Percentiles rank a stretch among this genome's conserved stretches.
Conservation (phyloP, 1,140 invertebrate genomes). For the Drosophila suzukii region DNA sequence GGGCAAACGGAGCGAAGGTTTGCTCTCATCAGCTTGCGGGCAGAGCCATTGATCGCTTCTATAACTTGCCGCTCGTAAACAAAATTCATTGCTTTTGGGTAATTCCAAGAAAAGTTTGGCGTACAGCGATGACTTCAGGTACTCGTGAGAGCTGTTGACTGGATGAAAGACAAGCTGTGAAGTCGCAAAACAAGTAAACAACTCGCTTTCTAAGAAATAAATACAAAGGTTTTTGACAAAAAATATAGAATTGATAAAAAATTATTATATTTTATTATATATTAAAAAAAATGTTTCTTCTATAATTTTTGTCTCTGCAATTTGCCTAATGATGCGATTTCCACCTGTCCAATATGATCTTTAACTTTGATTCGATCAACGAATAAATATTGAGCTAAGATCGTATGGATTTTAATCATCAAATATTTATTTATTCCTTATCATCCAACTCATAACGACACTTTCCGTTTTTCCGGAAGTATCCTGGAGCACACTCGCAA, state of each 20-base stretch:
- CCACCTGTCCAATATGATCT: too few relatives aligned
- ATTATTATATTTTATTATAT: too few relatives aligned
- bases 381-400: too few relatives aligned
- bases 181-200: neutral
- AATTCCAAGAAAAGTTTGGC: slow-evolving; percentile 35
- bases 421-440: neutral
- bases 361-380: too few relatives aligned
- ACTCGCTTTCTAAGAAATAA: neutral
- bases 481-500: slow-evolving; percentile 85
- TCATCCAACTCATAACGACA: neutral
- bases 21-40: slow-evolving; percentile 27
- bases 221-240: neutral
- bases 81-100: slow-evolving; percentile 22
- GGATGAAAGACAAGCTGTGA: neutral
- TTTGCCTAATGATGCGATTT: too few relatives aligned
- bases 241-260: neutral
- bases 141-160: neutral
- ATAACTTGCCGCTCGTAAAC: slow-evolving; percentile 22
- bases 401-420: too few relatives aligned
- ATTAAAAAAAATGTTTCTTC: too few relatives aligned
- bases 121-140: slow-evolving; percentile 21
- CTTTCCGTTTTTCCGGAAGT: slow-evolving; percentile 17
- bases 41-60: slow-evolving; percentile 26
- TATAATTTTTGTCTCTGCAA: too few relatives aligned
- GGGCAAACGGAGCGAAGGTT: slow-evolving; percentile 45